These are phyloP conservation scores for Pachyramphus minor DNA, from an alignment of 2,113 vertebrate genomes.

Conservation along the genomic window DNA sequence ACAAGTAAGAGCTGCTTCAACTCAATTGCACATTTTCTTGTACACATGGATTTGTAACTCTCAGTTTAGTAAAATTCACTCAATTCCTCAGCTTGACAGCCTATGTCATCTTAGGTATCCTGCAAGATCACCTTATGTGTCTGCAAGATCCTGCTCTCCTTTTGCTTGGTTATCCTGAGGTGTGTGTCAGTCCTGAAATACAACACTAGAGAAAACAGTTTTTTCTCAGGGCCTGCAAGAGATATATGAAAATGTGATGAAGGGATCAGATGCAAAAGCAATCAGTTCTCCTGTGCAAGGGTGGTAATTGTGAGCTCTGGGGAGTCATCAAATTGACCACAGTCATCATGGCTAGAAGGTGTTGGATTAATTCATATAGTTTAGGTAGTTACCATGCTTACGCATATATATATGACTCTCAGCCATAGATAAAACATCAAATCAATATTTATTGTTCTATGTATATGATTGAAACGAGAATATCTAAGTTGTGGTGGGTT, in stretches of 20 bases:
- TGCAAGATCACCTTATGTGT: no score
- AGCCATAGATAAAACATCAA: not conserved
- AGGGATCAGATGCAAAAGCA: not conserved
- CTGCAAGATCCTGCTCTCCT: not conserved
- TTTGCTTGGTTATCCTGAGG: not conserved
- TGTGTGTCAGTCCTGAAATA: not conserved
- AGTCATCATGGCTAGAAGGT: not conserved
- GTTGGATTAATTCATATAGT: not conserved
- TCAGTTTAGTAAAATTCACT: not conserved
- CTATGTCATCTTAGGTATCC: not conserved
- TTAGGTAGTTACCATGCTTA: not conserved
- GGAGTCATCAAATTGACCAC: not conserved
- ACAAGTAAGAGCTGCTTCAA: not conserved
- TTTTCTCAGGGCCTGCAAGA: not conserved
- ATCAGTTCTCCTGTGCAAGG: not conserved
- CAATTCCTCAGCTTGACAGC: not conserved
- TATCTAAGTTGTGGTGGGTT: not conserved
- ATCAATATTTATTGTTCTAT: not conserved
- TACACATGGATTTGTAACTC: not conserved
- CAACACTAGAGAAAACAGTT: not conserved
- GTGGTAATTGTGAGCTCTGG: not conserved
- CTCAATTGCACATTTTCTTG: not conserved
- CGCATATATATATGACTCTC: not conserved
- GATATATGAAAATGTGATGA: not conserved
- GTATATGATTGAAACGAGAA: not conserved